A percentile compares a stretch with the other conserved stretches of the same genome.
phyloP scores from a whole-genome alignment of 2,797 vertebrate species.

The Pampus argenteus region DNA sequence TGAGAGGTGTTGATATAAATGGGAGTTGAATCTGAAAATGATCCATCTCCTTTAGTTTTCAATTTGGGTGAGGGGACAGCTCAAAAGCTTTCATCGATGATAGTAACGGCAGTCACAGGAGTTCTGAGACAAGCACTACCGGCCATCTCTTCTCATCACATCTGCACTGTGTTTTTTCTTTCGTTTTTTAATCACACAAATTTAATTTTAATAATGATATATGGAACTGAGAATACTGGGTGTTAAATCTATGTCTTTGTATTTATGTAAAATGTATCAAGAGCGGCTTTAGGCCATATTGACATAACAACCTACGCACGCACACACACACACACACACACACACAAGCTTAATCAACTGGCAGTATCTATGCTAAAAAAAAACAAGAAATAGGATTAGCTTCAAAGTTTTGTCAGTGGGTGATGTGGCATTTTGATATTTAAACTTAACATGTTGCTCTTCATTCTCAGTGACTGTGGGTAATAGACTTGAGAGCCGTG shows the following conservation, averaged over 20 bases:
- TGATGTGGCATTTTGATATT: constrained; percentile 5
- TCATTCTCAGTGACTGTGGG: neutral
- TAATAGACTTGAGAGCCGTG: constrained; percentile 13
- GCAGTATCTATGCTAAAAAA: neutral
- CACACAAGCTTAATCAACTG: neutral
- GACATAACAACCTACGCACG: too few relatives aligned
- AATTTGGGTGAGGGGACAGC: neutral
- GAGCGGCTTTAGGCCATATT: too few relatives aligned
- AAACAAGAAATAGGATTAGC: neutral
- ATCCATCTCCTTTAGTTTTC: neutral
- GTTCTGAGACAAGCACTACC: neutral
- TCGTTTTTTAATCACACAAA: neutral
- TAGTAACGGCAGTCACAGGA: neutral
- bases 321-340: too few relatives aligned
- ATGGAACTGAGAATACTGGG: too few relatives aligned
- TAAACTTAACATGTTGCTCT: neutral
- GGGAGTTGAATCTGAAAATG: neutral
- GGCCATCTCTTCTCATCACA: neutral
- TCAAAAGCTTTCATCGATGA: neutral
- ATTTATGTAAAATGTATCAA: too few relatives aligned
- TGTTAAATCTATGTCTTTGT: neutral
- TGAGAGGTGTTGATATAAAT: neutral
- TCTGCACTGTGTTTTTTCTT: neutral
- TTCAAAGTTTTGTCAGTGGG: neutral
- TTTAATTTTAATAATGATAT: too few relatives aligned